Conservation (phyloP, 2,113 vertebrate genomes). For the Leptosomus discolor region DNA sequence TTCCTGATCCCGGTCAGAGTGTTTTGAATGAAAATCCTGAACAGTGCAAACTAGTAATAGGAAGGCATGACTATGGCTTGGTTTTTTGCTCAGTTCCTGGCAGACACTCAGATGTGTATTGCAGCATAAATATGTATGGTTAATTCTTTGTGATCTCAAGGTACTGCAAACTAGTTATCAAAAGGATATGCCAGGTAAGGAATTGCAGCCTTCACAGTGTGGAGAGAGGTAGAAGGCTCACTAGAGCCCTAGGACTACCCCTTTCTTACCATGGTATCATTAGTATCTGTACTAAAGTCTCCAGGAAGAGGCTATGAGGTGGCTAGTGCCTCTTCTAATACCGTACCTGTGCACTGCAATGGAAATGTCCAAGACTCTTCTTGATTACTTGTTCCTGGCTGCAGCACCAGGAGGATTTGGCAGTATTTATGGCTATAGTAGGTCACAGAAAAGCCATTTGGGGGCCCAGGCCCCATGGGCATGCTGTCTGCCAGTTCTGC, state of each 20-base stretch:
- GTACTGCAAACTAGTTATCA: neutral
- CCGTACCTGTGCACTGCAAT: accelerated
- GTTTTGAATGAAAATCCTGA: neutral
- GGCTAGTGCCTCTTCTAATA: too few relatives aligned
- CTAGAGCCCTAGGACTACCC: neutral
- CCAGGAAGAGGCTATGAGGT: neutral
- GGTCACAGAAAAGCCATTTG: neutral
- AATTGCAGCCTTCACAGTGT: neutral
- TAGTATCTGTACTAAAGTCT: neutral
- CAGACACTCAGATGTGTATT: neutral
- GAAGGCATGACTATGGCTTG: neutral
- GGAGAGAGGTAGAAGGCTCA: neutral
- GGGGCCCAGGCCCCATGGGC: neutral
- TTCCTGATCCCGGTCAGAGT: neutral
- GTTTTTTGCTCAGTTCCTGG: neutral
- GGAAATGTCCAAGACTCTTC: neutral
- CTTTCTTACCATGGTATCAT: neutral
- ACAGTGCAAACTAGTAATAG: neutral
- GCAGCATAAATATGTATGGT: neutral
- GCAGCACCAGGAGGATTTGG: neutral
- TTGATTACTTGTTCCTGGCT: neutral
- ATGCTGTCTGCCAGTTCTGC: neutral
- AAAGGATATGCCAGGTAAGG: neutral
- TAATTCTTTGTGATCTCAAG: neutral
- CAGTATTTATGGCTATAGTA: neutral